A percentile compares a stretch with the other conserved stretches of the same genome.
These are phyloP conservation scores for Urosaurus nigricauda DNA, from an alignment of 2,797 vertebrate species.

Conservation along the genomic window DNA sequence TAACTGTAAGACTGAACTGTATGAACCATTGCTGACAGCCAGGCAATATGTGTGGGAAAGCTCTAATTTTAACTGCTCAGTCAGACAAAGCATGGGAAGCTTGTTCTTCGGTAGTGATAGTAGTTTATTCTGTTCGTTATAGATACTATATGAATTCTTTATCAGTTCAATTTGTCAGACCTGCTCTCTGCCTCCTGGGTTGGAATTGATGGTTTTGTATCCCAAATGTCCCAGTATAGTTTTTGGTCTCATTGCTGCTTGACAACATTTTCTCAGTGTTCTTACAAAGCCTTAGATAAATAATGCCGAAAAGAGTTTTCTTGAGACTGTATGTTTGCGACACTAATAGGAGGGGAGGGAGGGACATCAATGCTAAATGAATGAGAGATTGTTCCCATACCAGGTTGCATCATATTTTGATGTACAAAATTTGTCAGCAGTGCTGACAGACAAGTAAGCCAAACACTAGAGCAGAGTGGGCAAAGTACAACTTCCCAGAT, in stretches of 20 bases:
- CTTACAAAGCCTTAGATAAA: background rate
- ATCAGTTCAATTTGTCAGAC: background rate
- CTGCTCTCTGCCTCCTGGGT: background rate
- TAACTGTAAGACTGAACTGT: background rate
- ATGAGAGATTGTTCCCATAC: background rate
- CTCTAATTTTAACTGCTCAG: background rate
- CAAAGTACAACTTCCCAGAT: no score
- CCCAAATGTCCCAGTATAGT: background rate
- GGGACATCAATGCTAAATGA: conserved; percentile 1
- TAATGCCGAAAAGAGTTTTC: background rate
- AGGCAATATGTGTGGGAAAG: conserved; percentile 2
- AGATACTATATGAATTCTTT: no score
- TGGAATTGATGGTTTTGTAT: background rate
- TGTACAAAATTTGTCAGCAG: background rate
- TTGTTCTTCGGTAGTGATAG: background rate
- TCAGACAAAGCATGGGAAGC: background rate
- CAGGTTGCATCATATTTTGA: background rate
- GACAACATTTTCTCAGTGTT: background rate
- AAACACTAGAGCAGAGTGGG: no score
- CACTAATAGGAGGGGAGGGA: accelerated
- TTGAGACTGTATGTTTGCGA: conserved; percentile 6
- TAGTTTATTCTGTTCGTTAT: conserved; percentile 2
- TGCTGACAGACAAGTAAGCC: background rate
- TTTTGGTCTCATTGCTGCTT: background rate
- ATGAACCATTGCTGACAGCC: conserved; percentile 9